Conservation (phyloP, 2,888 invertebrate species). For the Trissolcus brochymenae region DNA sequence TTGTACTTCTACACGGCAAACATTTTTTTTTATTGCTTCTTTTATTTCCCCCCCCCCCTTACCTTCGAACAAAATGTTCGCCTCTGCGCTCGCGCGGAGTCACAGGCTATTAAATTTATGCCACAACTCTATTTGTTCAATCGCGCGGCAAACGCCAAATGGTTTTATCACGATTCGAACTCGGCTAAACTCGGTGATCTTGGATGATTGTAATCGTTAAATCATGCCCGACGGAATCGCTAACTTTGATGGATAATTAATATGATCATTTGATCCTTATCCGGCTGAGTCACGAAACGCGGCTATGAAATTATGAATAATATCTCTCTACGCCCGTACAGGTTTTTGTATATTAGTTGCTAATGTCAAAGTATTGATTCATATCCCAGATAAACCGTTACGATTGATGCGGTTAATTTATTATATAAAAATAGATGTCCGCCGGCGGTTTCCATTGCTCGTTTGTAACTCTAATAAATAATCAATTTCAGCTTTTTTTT, state of each 20-base stretch:
- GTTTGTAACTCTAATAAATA: slow-evolving; percentile 21
- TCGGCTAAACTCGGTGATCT: slow-evolving; percentile 51
- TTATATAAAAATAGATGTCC: slow-evolving; percentile 18
- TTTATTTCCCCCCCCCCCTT: background rate
- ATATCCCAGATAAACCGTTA: slow-evolving; percentile 10
- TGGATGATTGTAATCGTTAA: slow-evolving; percentile 53
- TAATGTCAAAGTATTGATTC: slow-evolving; percentile 41
- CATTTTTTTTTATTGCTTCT: background rate
- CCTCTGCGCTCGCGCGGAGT: slow-evolving; percentile 11
- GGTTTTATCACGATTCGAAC: slow-evolving; percentile 50
- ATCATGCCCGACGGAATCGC: slow-evolving; percentile 47
- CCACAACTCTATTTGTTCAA: slow-evolving; percentile 51
- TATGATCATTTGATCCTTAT: slow-evolving; percentile 56
- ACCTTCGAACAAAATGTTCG: slow-evolving; percentile 13
- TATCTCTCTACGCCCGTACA: slow-evolving; percentile 32
- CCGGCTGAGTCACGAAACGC: slow-evolving; percentile 53
- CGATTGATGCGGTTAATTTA: slow-evolving; percentile 47
- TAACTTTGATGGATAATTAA: slow-evolving; percentile 56
- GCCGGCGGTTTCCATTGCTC: slow-evolving; percentile 4
- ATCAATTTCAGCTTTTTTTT: slow-evolving; percentile 28
- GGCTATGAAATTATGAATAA: slow-evolving; percentile 51
- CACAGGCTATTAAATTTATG: slow-evolving; percentile 44
- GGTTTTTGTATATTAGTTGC: slow-evolving; percentile 37
- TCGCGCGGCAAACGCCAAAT: slow-evolving; percentile 29
- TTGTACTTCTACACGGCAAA: slow-evolving; percentile 6